These are phyloP conservation scores for Agrotis exclamationis DNA, from an alignment of 2,888 invertebrate genomes.

Conservation along the genomic window DNA sequence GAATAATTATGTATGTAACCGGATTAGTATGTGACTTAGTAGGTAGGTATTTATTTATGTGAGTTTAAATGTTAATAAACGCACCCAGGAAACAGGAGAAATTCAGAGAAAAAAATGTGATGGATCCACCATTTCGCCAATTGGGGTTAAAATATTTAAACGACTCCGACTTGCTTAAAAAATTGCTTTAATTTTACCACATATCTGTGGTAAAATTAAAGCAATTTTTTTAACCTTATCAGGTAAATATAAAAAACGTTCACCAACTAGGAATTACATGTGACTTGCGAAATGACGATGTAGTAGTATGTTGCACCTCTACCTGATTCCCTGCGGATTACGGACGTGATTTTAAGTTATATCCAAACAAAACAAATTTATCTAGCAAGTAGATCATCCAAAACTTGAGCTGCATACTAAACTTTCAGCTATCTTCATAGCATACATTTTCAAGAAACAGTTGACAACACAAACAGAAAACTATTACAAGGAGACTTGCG, in stretches of 20 bases:
- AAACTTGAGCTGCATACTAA: neutral
- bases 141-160: too few species aligned
- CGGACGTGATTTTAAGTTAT: neutral
- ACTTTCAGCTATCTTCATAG: constrained; percentile 1
- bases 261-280: neutral
- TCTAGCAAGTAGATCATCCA: neutral
- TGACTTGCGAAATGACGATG: neutral
- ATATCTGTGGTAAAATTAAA: too few species aligned
- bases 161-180: too few species aligned
- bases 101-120: too few species aligned
- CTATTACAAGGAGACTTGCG: constrained; percentile 19
- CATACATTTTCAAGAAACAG: constrained; percentile 19
- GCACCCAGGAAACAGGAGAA: too few species aligned
- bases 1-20: neutral
- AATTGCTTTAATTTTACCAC: too few species aligned
- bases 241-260: too few species aligned
- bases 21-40: neutral
- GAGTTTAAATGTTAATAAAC: too few species aligned
- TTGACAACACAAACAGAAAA: constrained; percentile 40
- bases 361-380: neutral
- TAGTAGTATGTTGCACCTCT: neutral
- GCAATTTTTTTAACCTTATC: too few species aligned
- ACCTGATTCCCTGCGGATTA: neutral
- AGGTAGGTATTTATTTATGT: too few species aligned
- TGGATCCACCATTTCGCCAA: too few species aligned